phyloP scores from a whole-genome alignment of 2,797 vertebrate genomes.

The Sebastes melanostomus region DNA sequence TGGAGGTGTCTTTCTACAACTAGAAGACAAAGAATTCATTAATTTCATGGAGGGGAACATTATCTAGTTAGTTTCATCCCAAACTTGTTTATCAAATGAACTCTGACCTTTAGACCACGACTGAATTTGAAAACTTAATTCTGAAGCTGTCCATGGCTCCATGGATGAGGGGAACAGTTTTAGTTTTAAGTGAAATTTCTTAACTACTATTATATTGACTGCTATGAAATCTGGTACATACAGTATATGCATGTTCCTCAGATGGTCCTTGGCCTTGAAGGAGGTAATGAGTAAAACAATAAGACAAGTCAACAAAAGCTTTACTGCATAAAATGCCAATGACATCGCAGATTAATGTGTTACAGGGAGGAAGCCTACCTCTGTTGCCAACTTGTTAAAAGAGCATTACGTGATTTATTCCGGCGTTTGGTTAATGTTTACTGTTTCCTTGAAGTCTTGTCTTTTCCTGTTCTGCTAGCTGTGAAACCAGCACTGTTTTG shows the following conservation, averaged over 20 bases:
- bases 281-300: not conserved
- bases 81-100: not conserved
- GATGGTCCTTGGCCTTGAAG: not conserved
- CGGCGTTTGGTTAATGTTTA: slow-evolving; percentile 40
- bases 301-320: not conserved
- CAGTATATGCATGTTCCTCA: not conserved
- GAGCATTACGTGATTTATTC: not conserved
- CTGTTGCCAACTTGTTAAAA: not conserved
- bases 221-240: not conserved
- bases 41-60: not conserved
- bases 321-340: too few species aligned
- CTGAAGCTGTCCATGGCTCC: not conserved
- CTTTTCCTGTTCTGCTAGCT: not conserved
- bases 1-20: slow-evolving; percentile 2
- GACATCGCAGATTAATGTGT: slow-evolving; percentile 29
- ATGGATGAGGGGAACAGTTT: rapidly evolving
- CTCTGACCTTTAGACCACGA: not conserved
- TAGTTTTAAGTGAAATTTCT: not conserved
- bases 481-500: rapidly evolving
- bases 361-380: not conserved
- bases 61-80: not conserved
- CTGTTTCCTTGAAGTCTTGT: not conserved
- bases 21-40: not conserved
- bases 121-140: not conserved
- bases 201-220: not conserved